A percentile compares a stretch with the other conserved stretches of the same genome.
phyloP scores from a whole-genome alignment of 2,797 vertebrate species.

The Poecilia picta region DNA sequence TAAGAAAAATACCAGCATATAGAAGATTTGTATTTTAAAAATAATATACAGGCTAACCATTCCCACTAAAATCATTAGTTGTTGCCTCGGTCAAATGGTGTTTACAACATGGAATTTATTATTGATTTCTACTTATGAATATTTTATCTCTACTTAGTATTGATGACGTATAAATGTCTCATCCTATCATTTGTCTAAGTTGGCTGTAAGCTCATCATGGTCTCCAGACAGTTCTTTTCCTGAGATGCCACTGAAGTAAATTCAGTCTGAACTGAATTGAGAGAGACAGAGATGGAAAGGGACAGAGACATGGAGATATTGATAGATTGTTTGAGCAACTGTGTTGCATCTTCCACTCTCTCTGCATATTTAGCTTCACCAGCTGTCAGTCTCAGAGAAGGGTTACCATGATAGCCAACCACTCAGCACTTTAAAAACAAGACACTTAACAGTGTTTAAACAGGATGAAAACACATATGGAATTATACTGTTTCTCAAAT shows the following conservation, averaged over 20 bases:
- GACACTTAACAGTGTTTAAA: constrained; percentile 29
- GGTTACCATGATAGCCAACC: constrained; percentile 52
- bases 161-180: constrained; percentile 40
- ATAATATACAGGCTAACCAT: background rate
- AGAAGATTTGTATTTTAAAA: background rate
- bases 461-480: constrained; percentile 20
- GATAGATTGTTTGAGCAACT: constrained; percentile 57
- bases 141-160: constrained; percentile 38
- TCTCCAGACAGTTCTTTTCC: constrained; percentile 21
- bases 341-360: constrained; percentile 21
- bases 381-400: constrained; percentile 61
- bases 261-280: constrained; percentile 54
- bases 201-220: constrained; percentile 34
- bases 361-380: constrained; percentile 52
- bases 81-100: background rate
- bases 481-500: background rate
- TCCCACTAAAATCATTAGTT: background rate
- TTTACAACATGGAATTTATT: background rate
- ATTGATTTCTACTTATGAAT: constrained; percentile 5
- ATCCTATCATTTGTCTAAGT: constrained; percentile 44
- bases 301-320: constrained; percentile 60
- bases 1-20: background rate
- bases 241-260: constrained; percentile 46
- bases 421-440: constrained; percentile 50
- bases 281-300: constrained; percentile 58